Evolutionary conservation across 2,797 vertebrate species (phyloP), one percentile per base, ranked within the genome.

Genomic region (Gila robusta): DNA sequence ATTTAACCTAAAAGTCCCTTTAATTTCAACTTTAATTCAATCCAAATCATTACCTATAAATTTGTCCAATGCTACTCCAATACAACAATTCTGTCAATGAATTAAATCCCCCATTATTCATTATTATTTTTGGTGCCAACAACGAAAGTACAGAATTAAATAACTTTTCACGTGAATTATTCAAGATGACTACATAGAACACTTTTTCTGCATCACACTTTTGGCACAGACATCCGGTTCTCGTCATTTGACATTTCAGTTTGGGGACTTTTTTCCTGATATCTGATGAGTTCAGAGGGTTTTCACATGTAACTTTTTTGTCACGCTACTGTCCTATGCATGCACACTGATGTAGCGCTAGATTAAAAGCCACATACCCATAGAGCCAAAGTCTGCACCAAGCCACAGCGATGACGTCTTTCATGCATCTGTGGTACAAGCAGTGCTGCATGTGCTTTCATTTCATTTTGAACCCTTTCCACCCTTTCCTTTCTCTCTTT

Each of bases 211-310:
- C 21, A 32, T 19, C 47, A 79, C 52, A 79, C 41, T 52, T 47
- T 70, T 70, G 12, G 21, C 26, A n/a, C n/a, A 23, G 47, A 52
- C 32, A 86, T 86, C 84, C 79, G 28, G 26, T 77, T 52, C 79
- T 74, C 73, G 80, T 88, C 89, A 79, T 86, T 81, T 89, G 89
- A 89, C 89, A 89, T 90, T 90, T 90, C 17, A 76, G 49, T 37
- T 41, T 28, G 83, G 89, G 87, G 82, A 79, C 87, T 90, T 90
- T 81, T 86, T 79, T 73, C 67, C 72, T 74, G 81, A 87, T 90
- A 87, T 88, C 89, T 86, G 88, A 87, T 66, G 21, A 86, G 78
- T 90, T 90, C 86, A 87, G 41, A 88, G 83, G 87, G 85, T 64
- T 77, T 83, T 84, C 56, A 35, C 41, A 52, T 28, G 47, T 88